These are phyloP conservation scores for Peromyscus melanophrys DNA, from an alignment of 2,797 vertebrate species.

Conservation along the genomic window DNA sequence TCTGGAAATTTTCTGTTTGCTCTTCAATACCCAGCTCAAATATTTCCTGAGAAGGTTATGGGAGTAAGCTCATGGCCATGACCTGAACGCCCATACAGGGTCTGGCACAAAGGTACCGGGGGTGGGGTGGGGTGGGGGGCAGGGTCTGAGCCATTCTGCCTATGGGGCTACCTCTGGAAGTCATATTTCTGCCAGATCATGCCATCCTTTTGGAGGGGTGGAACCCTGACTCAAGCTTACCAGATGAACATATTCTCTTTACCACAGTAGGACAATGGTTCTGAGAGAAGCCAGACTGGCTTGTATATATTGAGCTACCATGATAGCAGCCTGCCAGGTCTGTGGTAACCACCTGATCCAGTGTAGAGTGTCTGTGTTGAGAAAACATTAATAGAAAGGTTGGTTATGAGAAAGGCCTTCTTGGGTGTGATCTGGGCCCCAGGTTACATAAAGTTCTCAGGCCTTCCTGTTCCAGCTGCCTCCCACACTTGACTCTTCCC, in stretches of 20 bases:
- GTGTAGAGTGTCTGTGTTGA: background rate
- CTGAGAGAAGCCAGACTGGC: background rate
- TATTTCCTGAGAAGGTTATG: background rate
- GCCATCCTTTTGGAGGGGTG: background rate
- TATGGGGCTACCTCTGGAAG: background rate
- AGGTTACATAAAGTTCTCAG: background rate
- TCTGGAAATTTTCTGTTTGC: background rate
- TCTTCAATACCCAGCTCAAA: constrained; percentile 7
- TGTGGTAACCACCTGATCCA: background rate
- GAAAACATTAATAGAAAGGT: background rate
- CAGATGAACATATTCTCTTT: background rate
- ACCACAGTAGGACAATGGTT: background rate
- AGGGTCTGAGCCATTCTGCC: background rate
- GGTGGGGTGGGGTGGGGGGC: too few species aligned
- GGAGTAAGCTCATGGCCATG: background rate
- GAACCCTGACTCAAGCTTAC: background rate
- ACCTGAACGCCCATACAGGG: background rate
- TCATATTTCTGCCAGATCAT: background rate
- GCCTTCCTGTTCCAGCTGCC: background rate
- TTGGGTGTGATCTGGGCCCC: background rate
- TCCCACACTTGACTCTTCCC: background rate
- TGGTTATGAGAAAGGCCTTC: background rate
- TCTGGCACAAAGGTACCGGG: too few species aligned
- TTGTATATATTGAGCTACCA: background rate
- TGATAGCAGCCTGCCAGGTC: background rate